A percentile compares a stretch with the other conserved stretches of the same genome.
Conservation (phyloP, 2,888 invertebrate genomes). For the Lingula anatina region DNA sequence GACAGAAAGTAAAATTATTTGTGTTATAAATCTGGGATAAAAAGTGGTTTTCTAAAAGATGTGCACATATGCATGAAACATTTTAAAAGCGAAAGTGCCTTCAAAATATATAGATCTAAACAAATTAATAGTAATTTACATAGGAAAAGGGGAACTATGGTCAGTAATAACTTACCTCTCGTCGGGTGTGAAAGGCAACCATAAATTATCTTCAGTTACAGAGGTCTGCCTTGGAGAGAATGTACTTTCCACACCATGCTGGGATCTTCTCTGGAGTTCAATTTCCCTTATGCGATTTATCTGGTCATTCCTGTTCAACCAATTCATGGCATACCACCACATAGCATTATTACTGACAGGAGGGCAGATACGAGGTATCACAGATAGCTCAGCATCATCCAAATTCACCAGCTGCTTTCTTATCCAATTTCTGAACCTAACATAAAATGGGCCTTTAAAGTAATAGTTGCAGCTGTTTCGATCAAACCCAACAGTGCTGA, state of each 20-base stretch:
- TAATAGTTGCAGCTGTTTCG: slow-evolving; percentile 33
- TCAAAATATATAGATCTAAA: not conserved
- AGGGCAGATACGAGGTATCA: slow-evolving; percentile 31
- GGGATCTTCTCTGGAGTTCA: slow-evolving; percentile 14
- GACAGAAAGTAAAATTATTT: no score
- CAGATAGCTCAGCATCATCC: slow-evolving; percentile 19
- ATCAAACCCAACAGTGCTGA: slow-evolving; percentile 36
- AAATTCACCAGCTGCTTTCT: slow-evolving; percentile 22
- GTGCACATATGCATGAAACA: no score
- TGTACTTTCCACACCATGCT: slow-evolving; percentile 11
- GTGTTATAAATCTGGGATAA: no score
- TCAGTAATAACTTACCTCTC: slow-evolving; percentile 23
- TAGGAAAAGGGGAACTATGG: not conserved
- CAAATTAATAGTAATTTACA: slow-evolving; percentile 1
- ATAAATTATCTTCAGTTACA: slow-evolving; percentile 22
- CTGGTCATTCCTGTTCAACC: slow-evolving; percentile 27
- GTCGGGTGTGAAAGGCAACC: slow-evolving; percentile 38
- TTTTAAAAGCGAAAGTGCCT: no score
- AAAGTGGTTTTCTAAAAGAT: no score
- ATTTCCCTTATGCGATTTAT: slow-evolving; percentile 21
- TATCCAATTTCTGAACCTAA: slow-evolving; percentile 34
- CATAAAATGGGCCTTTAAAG: slow-evolving; percentile 38
- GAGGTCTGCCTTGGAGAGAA: slow-evolving; percentile 15
- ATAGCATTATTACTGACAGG: slow-evolving; percentile 20
- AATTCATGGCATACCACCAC: slow-evolving; percentile 24